These are phyloP conservation scores for Drosophila helvetica DNA, from an alignment of 2,888 invertebrate genomes.

Conservation along the genomic window DNA sequence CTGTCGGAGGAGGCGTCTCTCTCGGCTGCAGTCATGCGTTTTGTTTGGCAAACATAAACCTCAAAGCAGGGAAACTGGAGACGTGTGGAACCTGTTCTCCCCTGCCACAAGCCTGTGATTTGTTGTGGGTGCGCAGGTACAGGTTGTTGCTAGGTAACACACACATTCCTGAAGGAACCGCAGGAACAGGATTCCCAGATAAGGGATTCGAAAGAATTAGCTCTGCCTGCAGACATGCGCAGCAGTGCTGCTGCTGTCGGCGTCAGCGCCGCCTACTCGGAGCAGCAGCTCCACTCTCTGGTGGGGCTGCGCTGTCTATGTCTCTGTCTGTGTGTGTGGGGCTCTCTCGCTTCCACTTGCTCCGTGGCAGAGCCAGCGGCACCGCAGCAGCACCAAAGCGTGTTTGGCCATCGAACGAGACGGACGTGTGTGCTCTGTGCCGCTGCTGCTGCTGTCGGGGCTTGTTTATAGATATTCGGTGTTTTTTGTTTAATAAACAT, in stretches of 20 bases:
- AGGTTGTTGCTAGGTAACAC: background rate
- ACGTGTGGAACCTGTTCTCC: conserved; percentile 38
- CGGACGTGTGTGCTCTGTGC: conserved; percentile 67
- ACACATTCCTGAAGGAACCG: background rate
- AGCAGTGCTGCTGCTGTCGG: conserved; percentile 32
- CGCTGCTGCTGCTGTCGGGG: conserved; percentile 25
- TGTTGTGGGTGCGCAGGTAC: conserved; percentile 32
- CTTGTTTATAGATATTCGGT: conserved; percentile 19
- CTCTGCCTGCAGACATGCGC: conserved; percentile 60
- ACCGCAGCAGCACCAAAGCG: conserved; percentile 9
- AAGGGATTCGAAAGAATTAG: background rate
- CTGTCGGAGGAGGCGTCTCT: conserved; percentile 33
- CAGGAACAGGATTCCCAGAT: background rate
- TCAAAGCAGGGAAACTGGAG: conserved; percentile 18
- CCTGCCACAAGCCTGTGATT: conserved; percentile 22
- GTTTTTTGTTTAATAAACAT: conserved; percentile 27
- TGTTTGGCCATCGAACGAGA: conserved; percentile 53
- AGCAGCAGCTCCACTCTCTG: background rate
- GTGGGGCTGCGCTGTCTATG: background rate
- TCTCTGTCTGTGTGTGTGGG: background rate
- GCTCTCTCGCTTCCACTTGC: conserved; percentile 64
- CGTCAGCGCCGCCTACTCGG: conserved; percentile 2
- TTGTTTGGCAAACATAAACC: conserved; percentile 58
- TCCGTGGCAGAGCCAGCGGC: background rate
- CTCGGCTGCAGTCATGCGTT: conserved; percentile 36